These are phyloP conservation scores for Natator depressus DNA, from an alignment of 2,113 vertebrate genomes.

Conservation along the genomic window DNA sequence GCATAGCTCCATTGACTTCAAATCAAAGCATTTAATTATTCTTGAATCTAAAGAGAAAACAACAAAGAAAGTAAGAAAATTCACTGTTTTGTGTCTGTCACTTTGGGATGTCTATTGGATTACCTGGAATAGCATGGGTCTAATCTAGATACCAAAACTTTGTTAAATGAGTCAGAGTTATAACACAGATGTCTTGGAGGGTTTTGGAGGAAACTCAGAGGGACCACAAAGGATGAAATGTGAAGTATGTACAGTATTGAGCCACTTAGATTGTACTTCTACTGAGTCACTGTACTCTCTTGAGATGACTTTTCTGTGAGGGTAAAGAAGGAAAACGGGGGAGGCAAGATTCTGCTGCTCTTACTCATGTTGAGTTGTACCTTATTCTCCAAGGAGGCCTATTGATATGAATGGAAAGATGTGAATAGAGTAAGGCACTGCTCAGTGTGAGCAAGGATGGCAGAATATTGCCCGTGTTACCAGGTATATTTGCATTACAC, in stretches of 20 bases:
- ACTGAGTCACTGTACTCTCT: neutral
- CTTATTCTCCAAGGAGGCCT: neutral
- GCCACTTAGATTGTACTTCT: neutral
- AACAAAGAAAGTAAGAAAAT: neutral
- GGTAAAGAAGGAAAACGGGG: neutral
- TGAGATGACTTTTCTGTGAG: neutral
- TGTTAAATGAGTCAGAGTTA: neutral
- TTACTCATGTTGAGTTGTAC: neutral
- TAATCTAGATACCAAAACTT: neutral
- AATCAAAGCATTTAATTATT: neutral
- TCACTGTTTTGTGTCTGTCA: neutral
- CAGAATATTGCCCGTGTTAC: neutral
- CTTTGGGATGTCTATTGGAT: neutral
- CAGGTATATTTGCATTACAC: neutral
- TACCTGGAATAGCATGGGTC: neutral
- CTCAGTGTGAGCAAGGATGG: neutral
- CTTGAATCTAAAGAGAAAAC: neutral
- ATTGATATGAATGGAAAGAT: neutral
- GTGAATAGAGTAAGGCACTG: neutral
- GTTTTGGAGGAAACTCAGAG: neutral
- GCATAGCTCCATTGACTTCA: neutral
- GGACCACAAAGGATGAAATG: neutral
- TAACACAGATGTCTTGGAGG: neutral
- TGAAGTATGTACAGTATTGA: neutral
- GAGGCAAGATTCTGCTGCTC: neutral